These are phyloP conservation scores for Drosophila birchii DNA, from an alignment of 2,888 invertebrate genomes.

Conservation along the genomic window DNA sequence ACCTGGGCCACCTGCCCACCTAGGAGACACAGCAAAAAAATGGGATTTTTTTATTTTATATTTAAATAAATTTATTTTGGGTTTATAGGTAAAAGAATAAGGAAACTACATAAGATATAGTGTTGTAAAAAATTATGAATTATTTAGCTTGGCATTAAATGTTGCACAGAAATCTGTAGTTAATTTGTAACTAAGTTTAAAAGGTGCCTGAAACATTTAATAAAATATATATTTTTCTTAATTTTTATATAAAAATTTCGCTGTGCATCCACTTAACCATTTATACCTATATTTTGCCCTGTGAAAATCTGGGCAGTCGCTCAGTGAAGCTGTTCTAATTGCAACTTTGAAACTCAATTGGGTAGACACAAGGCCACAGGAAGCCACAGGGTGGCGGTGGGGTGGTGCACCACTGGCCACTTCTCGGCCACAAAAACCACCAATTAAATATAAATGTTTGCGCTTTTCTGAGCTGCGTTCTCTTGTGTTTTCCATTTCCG, in stretches of 20 bases:
- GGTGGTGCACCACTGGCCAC: conserved; percentile 20
- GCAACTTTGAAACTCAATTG: conserved; percentile 79
- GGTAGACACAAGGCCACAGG: conserved; percentile 52
- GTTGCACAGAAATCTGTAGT: no score
- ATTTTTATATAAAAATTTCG: no score
- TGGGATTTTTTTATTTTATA: not conserved
- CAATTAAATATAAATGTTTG: conserved; percentile 75
- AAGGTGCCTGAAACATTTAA: no score
- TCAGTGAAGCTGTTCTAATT: conserved; percentile 74
- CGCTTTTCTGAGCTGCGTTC: conserved; percentile 59
- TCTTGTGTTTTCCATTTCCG: not conserved
- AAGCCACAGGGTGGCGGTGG: not conserved
- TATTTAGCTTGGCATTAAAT: no score
- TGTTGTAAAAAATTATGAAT: no score
- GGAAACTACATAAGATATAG: no score
- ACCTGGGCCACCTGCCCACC: conserved; percentile 24
- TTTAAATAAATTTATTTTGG: no score
- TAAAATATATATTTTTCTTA: no score
- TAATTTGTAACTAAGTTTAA: no score
- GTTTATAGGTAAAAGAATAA: no score
- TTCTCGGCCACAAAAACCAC: conserved; percentile 45
- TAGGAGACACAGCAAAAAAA: not conserved
- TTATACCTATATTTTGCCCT: not conserved
- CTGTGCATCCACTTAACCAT: conserved; percentile 18
- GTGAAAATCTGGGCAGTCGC: conserved; percentile 49